These are phyloP conservation scores for Telenomus remus DNA, from an alignment of 1,140 invertebrate genomes.

Conservation along the genomic window DNA sequence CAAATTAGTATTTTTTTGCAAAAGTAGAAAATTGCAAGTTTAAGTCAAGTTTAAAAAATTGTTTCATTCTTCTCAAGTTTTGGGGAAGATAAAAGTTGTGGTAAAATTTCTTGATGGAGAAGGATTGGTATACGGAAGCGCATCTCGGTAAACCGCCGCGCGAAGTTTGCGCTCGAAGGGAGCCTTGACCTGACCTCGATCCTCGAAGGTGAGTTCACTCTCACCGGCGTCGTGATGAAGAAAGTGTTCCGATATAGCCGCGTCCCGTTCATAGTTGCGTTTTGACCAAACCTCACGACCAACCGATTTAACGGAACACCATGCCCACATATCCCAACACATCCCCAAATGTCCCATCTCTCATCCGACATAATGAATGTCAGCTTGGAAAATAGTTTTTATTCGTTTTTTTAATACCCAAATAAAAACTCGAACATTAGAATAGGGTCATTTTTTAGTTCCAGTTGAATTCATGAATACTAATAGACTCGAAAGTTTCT, in stretches of 20 bases:
- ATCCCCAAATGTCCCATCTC: too few relatives aligned
- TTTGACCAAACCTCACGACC: conserved; percentile 43
- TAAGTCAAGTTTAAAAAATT: too few relatives aligned
- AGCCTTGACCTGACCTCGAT: conserved; percentile 77
- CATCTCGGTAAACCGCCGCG: conserved; percentile 41
- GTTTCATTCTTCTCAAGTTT: too few relatives aligned
- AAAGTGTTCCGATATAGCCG: conserved; percentile 73
- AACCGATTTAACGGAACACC: conserved; percentile 43
- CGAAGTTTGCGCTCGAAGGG: conserved; percentile 66
- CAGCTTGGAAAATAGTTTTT: too few relatives aligned
- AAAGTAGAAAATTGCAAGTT: too few relatives aligned
- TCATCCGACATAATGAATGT: too few relatives aligned
- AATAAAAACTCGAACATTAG: conserved; percentile 4
- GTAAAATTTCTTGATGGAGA: too few relatives aligned
- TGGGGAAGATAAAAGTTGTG: too few relatives aligned
- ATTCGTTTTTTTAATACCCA: conserved; percentile 8
- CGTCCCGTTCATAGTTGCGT: conserved; percentile 52
- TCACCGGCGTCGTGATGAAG: conserved; percentile 72
- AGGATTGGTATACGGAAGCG: conserved; percentile 44
- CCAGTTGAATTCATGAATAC: conserved; percentile 10
- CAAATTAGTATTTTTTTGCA: too few relatives aligned
- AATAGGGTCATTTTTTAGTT: conserved; percentile 15
- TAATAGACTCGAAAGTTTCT: background rate
- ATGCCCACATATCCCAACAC: too few relatives aligned
- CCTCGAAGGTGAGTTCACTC: conserved; percentile 73